These are phyloP conservation scores for Lepidostoma basale DNA, from an alignment of 1,140 invertebrate genomes.

Conservation along the genomic window DNA sequence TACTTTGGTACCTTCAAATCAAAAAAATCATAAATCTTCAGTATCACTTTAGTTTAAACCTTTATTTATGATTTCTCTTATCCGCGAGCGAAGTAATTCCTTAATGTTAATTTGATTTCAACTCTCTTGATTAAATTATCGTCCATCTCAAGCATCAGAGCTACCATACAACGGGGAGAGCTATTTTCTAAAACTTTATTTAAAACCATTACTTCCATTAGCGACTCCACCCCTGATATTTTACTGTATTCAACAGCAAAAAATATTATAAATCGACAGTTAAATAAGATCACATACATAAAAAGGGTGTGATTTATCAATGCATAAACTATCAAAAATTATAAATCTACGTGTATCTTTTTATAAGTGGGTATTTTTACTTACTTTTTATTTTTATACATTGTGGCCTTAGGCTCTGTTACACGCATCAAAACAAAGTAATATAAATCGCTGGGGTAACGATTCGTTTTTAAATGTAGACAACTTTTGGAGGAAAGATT, in stretches of 20 bases:
- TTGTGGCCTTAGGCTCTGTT: slow-evolving; percentile 15
- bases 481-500: too few relatives aligned
- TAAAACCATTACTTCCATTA: slow-evolving; percentile 31
- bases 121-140: slow-evolving; percentile 25
- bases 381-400: too few relatives aligned
- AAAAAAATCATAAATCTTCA: slow-evolving; percentile 1
- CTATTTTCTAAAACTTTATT: slow-evolving; percentile 24
- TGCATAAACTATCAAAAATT: too few relatives aligned
- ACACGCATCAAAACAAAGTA: slow-evolving; percentile 42
- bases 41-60: not conserved
- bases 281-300: not conserved
- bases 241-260: not conserved
- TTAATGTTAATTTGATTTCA: slow-evolving; percentile 23
- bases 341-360: too few relatives aligned
- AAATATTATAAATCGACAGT: not conserved
- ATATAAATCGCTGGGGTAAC: slow-evolving; percentile 42
- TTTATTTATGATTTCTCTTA: slow-evolving; percentile 1
- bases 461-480: slow-evolving; percentile 40
- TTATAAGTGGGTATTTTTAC: too few relatives aligned
- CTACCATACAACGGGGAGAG: not conserved
- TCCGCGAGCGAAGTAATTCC: not conserved
- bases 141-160: slow-evolving; percentile 9
- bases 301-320: too few relatives aligned
- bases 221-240: slow-evolving; percentile 7
- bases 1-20: not conserved